phyloP scores from a whole-genome alignment of 2,797 vertebrate genomes.

The Pangasius krempfi region DNA sequence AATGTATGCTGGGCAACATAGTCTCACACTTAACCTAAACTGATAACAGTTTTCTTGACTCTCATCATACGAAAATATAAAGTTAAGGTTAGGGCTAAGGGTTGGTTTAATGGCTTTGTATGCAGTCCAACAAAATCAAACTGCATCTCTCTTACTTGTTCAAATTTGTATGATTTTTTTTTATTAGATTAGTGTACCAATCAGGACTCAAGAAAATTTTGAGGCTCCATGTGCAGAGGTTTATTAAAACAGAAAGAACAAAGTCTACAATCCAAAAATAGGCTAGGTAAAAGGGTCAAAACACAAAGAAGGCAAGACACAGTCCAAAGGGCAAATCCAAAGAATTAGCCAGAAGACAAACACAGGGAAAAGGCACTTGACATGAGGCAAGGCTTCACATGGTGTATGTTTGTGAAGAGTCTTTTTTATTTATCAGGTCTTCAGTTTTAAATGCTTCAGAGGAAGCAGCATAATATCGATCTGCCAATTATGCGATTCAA shows the following conservation, averaged over 20 bases:
- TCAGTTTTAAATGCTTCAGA: neutral
- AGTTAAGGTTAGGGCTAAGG: neutral
- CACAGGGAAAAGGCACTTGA: neutral
- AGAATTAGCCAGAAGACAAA: neutral
- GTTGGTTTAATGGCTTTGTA: neutral
- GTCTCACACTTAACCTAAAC: neutral
- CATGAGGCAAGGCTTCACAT: neutral
- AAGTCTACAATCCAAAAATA: neutral
- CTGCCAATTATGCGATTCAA: neutral
- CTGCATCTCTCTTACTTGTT: neutral
- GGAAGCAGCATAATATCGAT: neutral
- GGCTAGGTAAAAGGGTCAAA: neutral
- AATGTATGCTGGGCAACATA: neutral
- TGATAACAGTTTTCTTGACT: neutral
- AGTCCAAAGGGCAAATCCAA: neutral
- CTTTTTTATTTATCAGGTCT: neutral
- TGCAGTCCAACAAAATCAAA: neutral
- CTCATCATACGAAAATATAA: neutral
- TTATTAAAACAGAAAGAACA: neutral
- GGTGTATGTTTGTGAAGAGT: neutral
- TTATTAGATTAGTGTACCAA: neutral
- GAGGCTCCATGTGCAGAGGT: neutral
- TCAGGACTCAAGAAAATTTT: neutral
- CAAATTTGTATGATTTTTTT: neutral
- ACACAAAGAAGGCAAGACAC: neutral